Percentiles rank a stretch among this genome's conserved stretches.
phyloP scores from a whole-genome alignment of 1,140 invertebrate species.

The Calephelis virginiensis region DNA sequence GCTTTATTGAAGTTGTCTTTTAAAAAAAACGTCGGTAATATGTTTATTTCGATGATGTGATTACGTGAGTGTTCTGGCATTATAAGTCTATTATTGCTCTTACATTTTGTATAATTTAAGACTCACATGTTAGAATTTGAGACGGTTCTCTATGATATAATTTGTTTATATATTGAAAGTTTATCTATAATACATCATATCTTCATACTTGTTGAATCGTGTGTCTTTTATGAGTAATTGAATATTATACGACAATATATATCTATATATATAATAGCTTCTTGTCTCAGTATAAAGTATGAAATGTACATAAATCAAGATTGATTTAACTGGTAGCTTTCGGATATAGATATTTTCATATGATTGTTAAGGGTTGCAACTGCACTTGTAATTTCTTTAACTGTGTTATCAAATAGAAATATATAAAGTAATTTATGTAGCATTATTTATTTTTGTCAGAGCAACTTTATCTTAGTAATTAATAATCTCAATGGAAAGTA shows the following conservation, averaged over 20 bases:
- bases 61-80: slow-evolving; percentile 6
- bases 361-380: slow-evolving; percentile 16
- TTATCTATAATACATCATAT: slow-evolving; percentile 54
- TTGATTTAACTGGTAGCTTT: slow-evolving; percentile 8
- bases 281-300: slow-evolving; percentile 36
- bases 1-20: not conserved
- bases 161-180: slow-evolving; percentile 20
- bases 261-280: slow-evolving; percentile 50
- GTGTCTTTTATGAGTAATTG: slow-evolving; percentile 57
- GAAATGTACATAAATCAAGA: slow-evolving; percentile 26
- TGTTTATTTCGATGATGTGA: slow-evolving; percentile 1
- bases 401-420: slow-evolving; percentile 26
- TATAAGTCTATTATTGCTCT: not conserved
- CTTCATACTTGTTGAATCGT: slow-evolving; percentile 63
- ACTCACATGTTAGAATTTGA: not conserved
- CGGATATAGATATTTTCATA: slow-evolving; percentile 20
- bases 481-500: slow-evolving; percentile 49
- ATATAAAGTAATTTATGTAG: slow-evolving; percentile 26
- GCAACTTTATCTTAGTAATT: slow-evolving; percentile 26
- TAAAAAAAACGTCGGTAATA: not conserved
- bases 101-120: slow-evolving; percentile 3
- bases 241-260: slow-evolving; percentile 69
- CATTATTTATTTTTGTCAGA: slow-evolving; percentile 26
- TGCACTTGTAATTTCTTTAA: slow-evolving; percentile 18
- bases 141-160: not conserved